Evolutionary conservation across 2,888 invertebrate species (phyloP).

Genomic region (Nephrocerus scutellatus): DNA sequence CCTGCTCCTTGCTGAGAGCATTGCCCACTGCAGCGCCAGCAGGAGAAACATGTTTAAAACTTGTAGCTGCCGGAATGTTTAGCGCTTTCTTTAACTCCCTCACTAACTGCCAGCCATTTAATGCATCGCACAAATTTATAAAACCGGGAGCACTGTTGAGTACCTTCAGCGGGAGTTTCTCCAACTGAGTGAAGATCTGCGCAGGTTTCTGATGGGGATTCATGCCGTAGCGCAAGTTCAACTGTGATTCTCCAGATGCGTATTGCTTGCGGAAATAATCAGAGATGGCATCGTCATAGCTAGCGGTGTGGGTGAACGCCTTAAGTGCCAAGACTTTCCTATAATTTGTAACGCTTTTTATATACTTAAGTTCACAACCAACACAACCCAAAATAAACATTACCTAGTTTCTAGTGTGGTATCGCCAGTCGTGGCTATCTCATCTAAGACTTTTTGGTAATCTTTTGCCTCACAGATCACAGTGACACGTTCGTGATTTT

Average conservation of each 20-base stretch:
- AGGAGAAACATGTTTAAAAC: slow-evolving; percentile 97
- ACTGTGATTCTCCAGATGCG: slow-evolving; percentile 66
- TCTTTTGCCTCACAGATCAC: slow-evolving; percentile 88
- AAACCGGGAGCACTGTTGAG: slow-evolving; percentile 94
- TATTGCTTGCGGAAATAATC: slow-evolving; percentile 93
- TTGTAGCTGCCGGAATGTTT: slow-evolving; percentile 83
- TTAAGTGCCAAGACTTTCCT: slow-evolving; percentile 77
- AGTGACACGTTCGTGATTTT: slow-evolving; percentile 92
- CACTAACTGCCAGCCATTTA: slow-evolving; percentile 97
- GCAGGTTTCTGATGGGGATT: slow-evolving; percentile 98
- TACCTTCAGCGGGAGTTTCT: slow-evolving; percentile 76
- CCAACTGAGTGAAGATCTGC: slow-evolving; percentile 74
- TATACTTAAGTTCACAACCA: background rate
- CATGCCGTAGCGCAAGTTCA: slow-evolving; percentile 89
- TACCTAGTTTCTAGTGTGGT: slow-evolving; percentile 56
- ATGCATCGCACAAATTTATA: slow-evolving; percentile 93
- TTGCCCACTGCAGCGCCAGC: slow-evolving; percentile 92
- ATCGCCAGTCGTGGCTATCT: slow-evolving; percentile 63
- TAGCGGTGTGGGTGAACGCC: slow-evolving; percentile 94
- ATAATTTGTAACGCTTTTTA: slow-evolving; percentile 12
- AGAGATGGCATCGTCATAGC: slow-evolving; percentile 90
- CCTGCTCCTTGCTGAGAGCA: slow-evolving; percentile 69
- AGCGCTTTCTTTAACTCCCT: slow-evolving; percentile 75
- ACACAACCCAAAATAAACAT: background rate
- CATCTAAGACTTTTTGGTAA: slow-evolving; percentile 67